Conservation (phyloP, 2,113 vertebrate genomes). For the Irena cyanogastra region DNA sequence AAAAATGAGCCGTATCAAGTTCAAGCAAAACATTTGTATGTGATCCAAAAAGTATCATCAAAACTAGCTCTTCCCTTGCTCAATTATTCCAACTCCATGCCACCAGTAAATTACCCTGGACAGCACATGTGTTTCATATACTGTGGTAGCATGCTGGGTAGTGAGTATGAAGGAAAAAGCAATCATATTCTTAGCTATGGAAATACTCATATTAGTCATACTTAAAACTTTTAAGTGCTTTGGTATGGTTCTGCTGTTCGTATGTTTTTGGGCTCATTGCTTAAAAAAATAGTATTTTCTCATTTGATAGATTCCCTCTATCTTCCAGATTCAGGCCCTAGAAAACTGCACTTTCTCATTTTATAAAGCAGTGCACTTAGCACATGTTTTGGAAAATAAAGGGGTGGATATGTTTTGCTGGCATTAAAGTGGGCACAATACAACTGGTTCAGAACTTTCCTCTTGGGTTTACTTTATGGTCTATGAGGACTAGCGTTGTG, state of each 20-base stretch:
- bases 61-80: background rate
- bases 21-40: background rate
- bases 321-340: background rate
- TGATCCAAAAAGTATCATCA: background rate
- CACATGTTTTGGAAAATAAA: background rate
- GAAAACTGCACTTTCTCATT: background rate
- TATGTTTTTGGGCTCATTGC: background rate
- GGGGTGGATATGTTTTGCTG: background rate
- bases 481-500: background rate
- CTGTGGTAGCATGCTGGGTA: background rate
- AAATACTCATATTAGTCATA: background rate
- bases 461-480: background rate
- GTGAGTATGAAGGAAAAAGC: background rate
- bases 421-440: background rate
- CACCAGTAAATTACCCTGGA: slow-evolving; percentile 1
- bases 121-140: slow-evolving; percentile 33
- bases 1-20: background rate
- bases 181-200: background rate
- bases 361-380: background rate
- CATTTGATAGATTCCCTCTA: too few relatives aligned
- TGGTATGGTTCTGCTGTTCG: background rate
- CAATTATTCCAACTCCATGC: background rate
- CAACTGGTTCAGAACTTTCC: background rate
- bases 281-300: too few relatives aligned
- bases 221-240: background rate